A percentile compares a stretch with the other conserved stretches of the same genome.
Evolutionary conservation across 2,797 vertebrate genomes (phyloP).

Genomic region (Vireo griseus): DNA sequence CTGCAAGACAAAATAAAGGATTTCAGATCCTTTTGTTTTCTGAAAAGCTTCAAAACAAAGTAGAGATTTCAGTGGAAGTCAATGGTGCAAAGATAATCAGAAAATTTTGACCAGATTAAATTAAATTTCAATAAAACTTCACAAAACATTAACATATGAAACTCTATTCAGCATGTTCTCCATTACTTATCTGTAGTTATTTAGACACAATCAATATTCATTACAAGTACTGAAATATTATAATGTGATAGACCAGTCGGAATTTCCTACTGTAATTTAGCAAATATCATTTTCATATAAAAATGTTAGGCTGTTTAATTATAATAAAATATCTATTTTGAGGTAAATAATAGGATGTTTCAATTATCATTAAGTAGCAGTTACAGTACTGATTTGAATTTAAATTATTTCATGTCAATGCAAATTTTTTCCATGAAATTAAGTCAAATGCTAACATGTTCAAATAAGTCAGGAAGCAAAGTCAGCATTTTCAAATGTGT

Average conservation of each 20-base stretch:
- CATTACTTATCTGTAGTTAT: background rate
- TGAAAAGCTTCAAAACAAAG: background rate
- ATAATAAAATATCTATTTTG: background rate
- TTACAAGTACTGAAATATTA: background rate
- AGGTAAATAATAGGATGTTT: background rate
- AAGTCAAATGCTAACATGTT: background rate
- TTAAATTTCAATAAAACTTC: background rate
- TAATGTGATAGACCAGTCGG: background rate
- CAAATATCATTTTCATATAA: background rate
- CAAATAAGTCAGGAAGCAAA: background rate
- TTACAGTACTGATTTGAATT: background rate
- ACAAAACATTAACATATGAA: background rate
- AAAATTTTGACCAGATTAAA: background rate
- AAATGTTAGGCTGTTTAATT: background rate
- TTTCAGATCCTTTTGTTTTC: background rate
- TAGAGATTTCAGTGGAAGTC: background rate
- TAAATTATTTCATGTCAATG: background rate
- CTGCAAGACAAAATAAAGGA: conserved; percentile 65
- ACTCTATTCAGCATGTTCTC: background rate
- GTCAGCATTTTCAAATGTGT: background rate
- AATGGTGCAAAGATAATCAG: background rate
- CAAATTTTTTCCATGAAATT: background rate
- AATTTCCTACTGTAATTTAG: background rate
- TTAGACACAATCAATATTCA: background rate
- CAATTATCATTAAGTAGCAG: background rate